These are phyloP conservation scores for Bubalus kerabau DNA, from an alignment of 2,113 vertebrate genomes.

Conservation along the genomic window DNA sequence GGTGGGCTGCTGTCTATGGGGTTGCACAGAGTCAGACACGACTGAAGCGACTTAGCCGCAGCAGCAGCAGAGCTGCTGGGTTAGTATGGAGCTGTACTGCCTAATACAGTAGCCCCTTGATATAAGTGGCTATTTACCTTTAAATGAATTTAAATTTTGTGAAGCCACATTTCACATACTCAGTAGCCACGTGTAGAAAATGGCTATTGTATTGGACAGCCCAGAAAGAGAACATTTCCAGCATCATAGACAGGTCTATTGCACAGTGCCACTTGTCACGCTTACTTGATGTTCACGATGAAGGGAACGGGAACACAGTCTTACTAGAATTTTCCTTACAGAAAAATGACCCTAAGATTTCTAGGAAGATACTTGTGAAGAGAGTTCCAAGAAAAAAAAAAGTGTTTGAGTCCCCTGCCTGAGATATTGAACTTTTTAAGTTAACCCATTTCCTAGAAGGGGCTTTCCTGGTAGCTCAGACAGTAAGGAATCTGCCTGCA, in stretches of 20 bases:
- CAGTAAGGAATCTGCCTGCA: background rate
- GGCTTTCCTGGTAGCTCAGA: background rate
- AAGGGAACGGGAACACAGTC: background rate
- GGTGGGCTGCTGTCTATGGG: no score
- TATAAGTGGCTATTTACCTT: background rate
- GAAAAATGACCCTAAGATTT: background rate
- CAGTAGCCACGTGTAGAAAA: background rate
- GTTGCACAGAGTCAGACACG: no score
- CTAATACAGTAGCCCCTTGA: background rate
- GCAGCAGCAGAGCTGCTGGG: background rate
- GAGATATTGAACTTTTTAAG: conserved; percentile 33
- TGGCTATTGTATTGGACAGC: background rate
- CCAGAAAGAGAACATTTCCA: background rate
- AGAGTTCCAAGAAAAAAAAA: background rate
- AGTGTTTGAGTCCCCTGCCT: background rate
- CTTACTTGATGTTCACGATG: background rate
- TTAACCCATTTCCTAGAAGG: conserved; percentile 26
- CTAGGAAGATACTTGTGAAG: background rate
- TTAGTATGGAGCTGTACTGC: background rate
- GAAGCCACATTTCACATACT: background rate
- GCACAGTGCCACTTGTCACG: rapidly evolving
- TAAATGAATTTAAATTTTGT: background rate
- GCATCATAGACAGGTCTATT: background rate
- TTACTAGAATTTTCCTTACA: background rate
- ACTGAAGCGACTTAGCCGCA: no score